Conservation (phyloP, 2,797 vertebrate genomes). For the Luscinia luscinia region DNA sequence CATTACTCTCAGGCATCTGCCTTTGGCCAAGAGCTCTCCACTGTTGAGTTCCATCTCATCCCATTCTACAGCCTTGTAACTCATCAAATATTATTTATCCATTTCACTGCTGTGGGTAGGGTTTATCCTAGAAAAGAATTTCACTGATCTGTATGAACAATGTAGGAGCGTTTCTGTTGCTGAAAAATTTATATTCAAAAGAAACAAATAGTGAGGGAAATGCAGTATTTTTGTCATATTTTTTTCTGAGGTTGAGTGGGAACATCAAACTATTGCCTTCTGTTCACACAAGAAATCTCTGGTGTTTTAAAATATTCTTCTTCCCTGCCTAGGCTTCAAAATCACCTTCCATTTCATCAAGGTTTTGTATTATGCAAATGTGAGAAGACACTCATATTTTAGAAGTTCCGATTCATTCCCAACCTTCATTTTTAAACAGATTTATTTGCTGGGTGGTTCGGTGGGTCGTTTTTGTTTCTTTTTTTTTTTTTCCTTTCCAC, state of each 20-base stretch:
- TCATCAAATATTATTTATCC: neutral
- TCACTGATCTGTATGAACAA: neutral
- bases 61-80: neutral
- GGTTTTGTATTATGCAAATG: constrained; percentile 38
- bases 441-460: neutral
- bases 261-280: constrained; percentile 40
- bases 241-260: constrained; percentile 50
- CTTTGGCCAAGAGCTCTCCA: neutral
- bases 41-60: neutral
- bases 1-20: neutral
- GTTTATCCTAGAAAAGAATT: neutral
- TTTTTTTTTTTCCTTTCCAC: neutral
- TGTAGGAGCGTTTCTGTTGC: neutral
- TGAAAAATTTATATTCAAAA: neutral
- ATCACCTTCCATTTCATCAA: constrained; percentile 40
- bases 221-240: constrained; percentile 17
- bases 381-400: neutral
- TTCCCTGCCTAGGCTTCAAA: neutral
- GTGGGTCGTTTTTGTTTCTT: fast-evolving
- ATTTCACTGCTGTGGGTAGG: neutral
- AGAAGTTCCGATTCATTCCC: neutral
- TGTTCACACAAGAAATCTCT: constrained; percentile 47
- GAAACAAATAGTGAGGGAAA: constrained; percentile 15
- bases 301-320: constrained; percentile 11
- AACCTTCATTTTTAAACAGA: neutral